Evolutionary conservation across 2,113 vertebrate genomes (phyloP), one percentile per base, ranked within the genome.

Genomic region (Boleophthalmus pectinirostris): DNA sequence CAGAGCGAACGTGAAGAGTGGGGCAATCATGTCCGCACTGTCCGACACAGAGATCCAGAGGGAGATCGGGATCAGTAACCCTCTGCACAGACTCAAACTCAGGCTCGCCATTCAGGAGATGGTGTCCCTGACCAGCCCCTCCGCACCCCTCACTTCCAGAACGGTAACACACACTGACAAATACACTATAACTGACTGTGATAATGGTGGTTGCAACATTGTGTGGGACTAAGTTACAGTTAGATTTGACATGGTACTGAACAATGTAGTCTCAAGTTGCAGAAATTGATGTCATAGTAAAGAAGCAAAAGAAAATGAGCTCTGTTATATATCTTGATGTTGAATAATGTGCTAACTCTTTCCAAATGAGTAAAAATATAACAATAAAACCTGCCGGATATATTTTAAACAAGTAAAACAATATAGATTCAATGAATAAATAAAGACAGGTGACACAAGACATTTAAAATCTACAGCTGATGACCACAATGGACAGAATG

Each of bases 31-130:
- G 97, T 99, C 97, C 0, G 97, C 97, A 3, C 89, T 99, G 88
- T 98, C 97, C 0, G 97, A 99, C 93, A 99, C 97, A 0, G 97
- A 99, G 92, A 99, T 99, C 91, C 97, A 99, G 93, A 88, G 97
- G 72, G 97, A 99, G 90, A 98, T 99, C 0, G 97, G 97, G 90
- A 98, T 99, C 93, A 98, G 96, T 92, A 99, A 98, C 13, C 96
- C 97, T 0, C 93, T 98, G 85, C 97, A 99, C 77, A 93, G 97
- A 47, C 96, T 99, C 68, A 99, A 99, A 84, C 95, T 99, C 23
- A 94, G 97, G 8, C 89, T 99, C 87, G 97, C 97, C 89, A 98
- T 99, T 87, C 97, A 97, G 90, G 97, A 99, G 92, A 99, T 99
- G 97, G 97, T 99, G 57, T 98, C 97, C 0, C 93, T 99, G 54